Conservation (phyloP, 2,797 vertebrate genomes). For the Cyclura pinguis region DNA sequence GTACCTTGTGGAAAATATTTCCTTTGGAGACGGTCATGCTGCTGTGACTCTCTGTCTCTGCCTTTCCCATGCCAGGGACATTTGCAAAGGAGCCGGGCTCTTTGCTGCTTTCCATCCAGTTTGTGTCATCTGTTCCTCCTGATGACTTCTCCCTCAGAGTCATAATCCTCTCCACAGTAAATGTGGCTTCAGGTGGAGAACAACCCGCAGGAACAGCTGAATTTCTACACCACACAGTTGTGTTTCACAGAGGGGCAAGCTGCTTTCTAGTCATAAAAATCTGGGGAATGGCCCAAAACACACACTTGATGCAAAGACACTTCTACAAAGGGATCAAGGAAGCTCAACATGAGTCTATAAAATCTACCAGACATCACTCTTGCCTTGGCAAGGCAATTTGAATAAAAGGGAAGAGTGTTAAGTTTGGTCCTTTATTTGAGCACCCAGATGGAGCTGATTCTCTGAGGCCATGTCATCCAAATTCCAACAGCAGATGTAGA, state of each 20-base stretch:
- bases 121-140: slow-evolving; percentile 66
- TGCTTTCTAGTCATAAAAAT: slow-evolving; percentile 1
- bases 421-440: neutral
- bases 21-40: slow-evolving; percentile 45
- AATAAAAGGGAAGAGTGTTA: neutral
- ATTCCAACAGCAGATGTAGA: neutral
- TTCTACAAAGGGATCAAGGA: neutral
- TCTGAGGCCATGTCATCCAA: too few relatives aligned
- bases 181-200: slow-evolving; percentile 70
- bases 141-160: slow-evolving; percentile 68
- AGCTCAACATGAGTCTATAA: slow-evolving; percentile 10
- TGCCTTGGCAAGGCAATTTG: neutral
- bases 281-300: slow-evolving; percentile 38
- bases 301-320: neutral
- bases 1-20: slow-evolving; percentile 47
- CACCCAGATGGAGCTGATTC: neutral
- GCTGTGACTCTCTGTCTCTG: slow-evolving; percentile 30
- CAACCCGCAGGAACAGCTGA: slow-evolving; percentile 64
- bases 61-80: slow-evolving; percentile 51
- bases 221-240: slow-evolving; percentile 30
- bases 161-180: slow-evolving; percentile 72
- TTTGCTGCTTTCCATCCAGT: slow-evolving; percentile 54
- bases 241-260: neutral
- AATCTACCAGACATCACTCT: neutral
- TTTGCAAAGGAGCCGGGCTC: slow-evolving; percentile 58